Evolutionary conservation across 1,140 invertebrate species (phyloP), one percentile per base, ranked within the genome.

Genomic region (Cotesia vestalis): DNA sequence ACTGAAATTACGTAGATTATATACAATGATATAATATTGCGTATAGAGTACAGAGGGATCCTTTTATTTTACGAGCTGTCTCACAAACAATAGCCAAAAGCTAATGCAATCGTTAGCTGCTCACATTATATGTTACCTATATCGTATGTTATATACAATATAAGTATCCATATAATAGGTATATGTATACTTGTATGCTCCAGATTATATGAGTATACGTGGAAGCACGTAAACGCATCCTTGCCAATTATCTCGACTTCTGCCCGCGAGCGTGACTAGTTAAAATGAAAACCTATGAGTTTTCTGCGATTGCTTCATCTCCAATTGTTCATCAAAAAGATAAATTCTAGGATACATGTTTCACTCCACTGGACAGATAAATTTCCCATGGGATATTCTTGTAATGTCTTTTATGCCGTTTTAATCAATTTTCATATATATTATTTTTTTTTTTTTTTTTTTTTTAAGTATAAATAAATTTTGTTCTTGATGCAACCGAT

Each of bases 211-310:
- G 46, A 57, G 52, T 14, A 40, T 71, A 63, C 69, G 20, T 51
- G 67, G 53, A 67, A 74, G 71, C 62, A 20, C 35, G 60, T 52
- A 46, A 46, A 46, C 69, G 69, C 75, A 74, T 76, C 71, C 76
- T 68, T 71, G 72, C 73, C 74, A 78, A 78, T 78, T 78, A 78
- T 76, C 74, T 73, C 66, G 59, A 63, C 72, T 52, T 74, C 20
- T 55, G 38, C 27, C 17, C 72, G 57, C 57, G 66, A 55, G 64
- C 51, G 68, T 67, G 67, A 14, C 67, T 51, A 38, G 27, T 46
- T 34, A 4, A 52, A 36, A 14, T 62, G 35, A 46, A 46, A 46
- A 46, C 46, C 38, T 52, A 52, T 66, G 69, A 76, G 73, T 77
- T 78, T 76, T 59, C 69, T 60, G 66, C 76, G 75, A 78, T 78